Evolutionary conservation across 1,140 invertebrate genomes (phyloP), one percentile per base, ranked within the genome.

Genomic region (Homalodisca vitripennis): DNA sequence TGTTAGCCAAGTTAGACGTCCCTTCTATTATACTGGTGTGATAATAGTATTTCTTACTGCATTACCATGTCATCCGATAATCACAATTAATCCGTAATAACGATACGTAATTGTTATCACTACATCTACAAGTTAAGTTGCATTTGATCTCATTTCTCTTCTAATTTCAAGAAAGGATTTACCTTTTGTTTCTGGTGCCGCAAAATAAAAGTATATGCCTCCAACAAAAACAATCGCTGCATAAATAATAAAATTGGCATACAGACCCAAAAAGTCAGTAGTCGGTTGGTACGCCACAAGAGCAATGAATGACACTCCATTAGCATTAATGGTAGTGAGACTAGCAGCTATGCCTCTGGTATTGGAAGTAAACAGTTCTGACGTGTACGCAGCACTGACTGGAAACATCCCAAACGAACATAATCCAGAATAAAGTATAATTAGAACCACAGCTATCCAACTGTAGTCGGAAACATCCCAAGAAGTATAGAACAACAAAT

Each of bases 351-450:
- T 17, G 3, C 68, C 72, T 22, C 74, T 41, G 2, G 69, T 73
- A 29, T 71, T 69, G 29, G 68, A 68, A 24, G 72, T 69, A 34
- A 75, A 75, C 30, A 72, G 66, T 57, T 75, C 74, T 2, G 73
- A 73, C 24, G 68, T 67, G n/a, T 70, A 62, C 6, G 69, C 41
- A 3, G 30, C 27, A 29, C 32, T 27, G 6, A 74, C 57, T 10
- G 72, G 57, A 13, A 32, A 57, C 14, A 73, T 32, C 6, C 72
- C 72, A 30, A 68, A 20, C 13, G 64, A 68, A 76, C 88, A 93
- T 41, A 85, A 84, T 3, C 90, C 80, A 67, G 91, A 88, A 75
- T 89, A 92, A 0, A 86, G 72, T 1, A 91, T 83, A 0, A 92
- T 81, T 17, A 84, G 84, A 0, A 83, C 76, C 0, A 92, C 82